phyloP scores from a whole-genome alignment of 1,140 invertebrate genomes.

The Drosophila murphyi region DNA sequence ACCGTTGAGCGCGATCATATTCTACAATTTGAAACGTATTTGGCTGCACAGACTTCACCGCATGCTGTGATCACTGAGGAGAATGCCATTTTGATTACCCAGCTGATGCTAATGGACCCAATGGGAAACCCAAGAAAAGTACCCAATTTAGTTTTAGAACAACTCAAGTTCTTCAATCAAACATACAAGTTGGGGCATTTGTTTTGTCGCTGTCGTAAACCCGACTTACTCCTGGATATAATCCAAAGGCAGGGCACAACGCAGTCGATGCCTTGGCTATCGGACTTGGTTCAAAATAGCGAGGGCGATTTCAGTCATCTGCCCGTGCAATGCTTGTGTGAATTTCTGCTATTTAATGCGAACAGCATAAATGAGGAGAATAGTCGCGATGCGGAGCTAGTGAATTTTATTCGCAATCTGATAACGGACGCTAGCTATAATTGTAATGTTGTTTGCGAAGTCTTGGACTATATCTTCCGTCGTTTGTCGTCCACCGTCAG shows the following conservation, averaged over 20 bases:
- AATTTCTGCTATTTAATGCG: constrained; percentile 93
- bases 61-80: constrained; percentile 95
- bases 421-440: constrained; percentile 87
- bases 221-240: constrained; percentile 96
- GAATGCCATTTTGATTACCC: constrained; percentile 93
- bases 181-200: constrained; percentile 94
- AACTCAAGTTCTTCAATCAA: constrained; percentile 92
- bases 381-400: constrained; percentile 87
- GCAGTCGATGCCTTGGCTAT: constrained; percentile 98
- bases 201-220: constrained; percentile 94
- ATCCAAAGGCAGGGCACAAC: constrained; percentile 94
- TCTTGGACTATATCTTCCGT: constrained; percentile 96
- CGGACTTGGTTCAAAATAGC: constrained; percentile 96
- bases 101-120: constrained; percentile 93
- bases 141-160: constrained; percentile 90
- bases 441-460: constrained; percentile 89
- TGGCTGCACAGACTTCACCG: constrained; percentile 93
- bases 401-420: constrained; percentile 90
- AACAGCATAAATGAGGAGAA: constrained; percentile 78
- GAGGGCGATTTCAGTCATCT: constrained; percentile 88
- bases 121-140: constrained; percentile 92
- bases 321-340: constrained; percentile 97
- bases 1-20: constrained; percentile 93
- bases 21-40: constrained; percentile 95
- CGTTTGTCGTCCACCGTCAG: constrained; percentile 93